Base-by-base conservation (phyloP, 2,113 vertebrate species). In the Felis catus region DNA sequence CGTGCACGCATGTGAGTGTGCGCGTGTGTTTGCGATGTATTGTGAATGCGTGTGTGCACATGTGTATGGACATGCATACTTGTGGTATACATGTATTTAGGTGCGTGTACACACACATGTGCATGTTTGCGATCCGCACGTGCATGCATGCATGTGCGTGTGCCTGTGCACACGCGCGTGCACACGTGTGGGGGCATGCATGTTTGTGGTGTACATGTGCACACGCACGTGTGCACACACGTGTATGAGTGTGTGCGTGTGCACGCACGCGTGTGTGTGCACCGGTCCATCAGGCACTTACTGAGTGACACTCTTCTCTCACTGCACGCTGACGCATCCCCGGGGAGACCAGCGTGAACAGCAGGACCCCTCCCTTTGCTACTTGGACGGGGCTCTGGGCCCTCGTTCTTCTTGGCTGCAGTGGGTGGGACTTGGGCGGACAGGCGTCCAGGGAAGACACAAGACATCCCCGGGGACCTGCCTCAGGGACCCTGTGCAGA, bases 271-370 rank as follows among this genome's bases (percentile, higher is more conserved):
- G 13, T 15, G 15, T 29, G 18, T 8, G n/a, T 31, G 73, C 23
- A 12, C 29, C n/a, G 0, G 3, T 18, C 23, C 19, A 58, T 79
- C 4, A 13, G 71, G 45, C 55, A n/a, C 53, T 23, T 39, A 33
- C 27, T 39, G 14, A 21, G 21, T 7, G 14, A 53, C 63, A 65
- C 16, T 63, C 9, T 63, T 14, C 78, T 91, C 45, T 48, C 7
- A 9, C n/a, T 16, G 16, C 53, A 15, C 13, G 25, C 19, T 0
- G 18, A 45, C 3, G 0, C 16, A 23, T 14, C 7, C n/a, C 65
- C 14, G 51, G 25, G 55, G 10, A 73, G 53, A 73, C 6, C 4
- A 29, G 36, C 3, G 19, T 68, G 4, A 36, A 5, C 19, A 12
- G 3, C 48, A 81, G 29, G 84, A 15, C 0, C 0, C 15, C 21